Evolutionary conservation across 2,797 vertebrate species (phyloP).

Genomic region (Sitta carolinensis): DNA sequence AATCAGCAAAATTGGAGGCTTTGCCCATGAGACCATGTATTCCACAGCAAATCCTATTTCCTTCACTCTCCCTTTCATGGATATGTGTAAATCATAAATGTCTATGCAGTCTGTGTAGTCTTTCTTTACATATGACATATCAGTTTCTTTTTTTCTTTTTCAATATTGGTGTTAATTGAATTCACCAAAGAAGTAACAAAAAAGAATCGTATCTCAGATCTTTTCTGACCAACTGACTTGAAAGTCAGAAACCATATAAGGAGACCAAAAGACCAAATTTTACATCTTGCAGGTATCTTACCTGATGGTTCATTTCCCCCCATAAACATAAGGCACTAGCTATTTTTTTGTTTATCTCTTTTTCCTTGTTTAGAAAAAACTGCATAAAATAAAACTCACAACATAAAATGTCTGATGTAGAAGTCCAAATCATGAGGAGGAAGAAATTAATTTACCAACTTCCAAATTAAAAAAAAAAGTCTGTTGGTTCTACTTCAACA

Average conservation of each 20-base stretch:
- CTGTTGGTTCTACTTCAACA: background rate
- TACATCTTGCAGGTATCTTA: background rate
- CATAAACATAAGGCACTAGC: background rate
- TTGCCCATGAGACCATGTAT: conserved; percentile 10
- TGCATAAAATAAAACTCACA: background rate
- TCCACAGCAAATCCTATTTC: conserved; percentile 37
- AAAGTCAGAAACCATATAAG: background rate
- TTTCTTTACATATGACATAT: background rate
- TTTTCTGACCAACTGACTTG: background rate
- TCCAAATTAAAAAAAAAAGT: background rate
- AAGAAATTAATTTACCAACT: background rate
- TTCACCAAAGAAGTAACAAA: background rate
- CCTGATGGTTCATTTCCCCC: background rate
- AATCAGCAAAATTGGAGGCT: conserved; percentile 40
- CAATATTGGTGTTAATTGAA: background rate
- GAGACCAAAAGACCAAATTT: background rate
- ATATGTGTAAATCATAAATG: background rate
- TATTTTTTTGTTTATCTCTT: background rate
- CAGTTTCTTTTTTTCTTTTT: background rate
- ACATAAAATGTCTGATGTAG: background rate
- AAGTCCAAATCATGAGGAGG: background rate
- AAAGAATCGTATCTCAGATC: background rate
- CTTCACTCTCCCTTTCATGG: conserved; percentile 2
- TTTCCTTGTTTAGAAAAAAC: background rate
- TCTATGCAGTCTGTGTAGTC: too few relatives aligned